phyloP scores from a whole-genome alignment of 1,140 invertebrate species.

The Prorops nasuta region DNA sequence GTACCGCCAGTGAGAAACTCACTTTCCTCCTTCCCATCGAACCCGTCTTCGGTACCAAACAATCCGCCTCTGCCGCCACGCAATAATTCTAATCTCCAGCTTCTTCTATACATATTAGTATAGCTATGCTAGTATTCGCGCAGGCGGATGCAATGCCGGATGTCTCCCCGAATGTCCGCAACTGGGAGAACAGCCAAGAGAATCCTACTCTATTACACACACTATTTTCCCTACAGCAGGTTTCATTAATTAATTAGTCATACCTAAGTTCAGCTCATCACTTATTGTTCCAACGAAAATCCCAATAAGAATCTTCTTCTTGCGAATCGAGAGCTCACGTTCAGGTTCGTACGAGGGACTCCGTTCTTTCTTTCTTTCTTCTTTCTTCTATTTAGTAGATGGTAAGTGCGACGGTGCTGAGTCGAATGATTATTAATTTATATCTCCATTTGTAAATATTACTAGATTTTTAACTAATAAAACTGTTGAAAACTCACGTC shows the following conservation, averaged over 20 bases:
- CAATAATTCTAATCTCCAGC: conserved; percentile 9
- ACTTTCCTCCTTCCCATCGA: conserved; percentile 50
- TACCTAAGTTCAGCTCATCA: no score
- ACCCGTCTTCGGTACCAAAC: conserved; percentile 39
- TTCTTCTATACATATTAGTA: neutral
- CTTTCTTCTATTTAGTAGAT: no score
- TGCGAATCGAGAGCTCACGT: no score
- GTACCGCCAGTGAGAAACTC: conserved; percentile 44
- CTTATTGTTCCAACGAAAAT: no score
- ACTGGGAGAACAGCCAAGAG: no score
- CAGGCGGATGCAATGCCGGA: neutral
- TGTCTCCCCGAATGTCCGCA: neutral
- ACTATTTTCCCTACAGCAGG: neutral
- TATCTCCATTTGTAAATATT: conserved; percentile 52
- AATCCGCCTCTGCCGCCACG: conserved; percentile 24
- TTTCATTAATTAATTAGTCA: no score
- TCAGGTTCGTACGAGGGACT: no score
- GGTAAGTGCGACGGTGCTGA: conserved; percentile 42
- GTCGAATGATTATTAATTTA: conserved; percentile 49
- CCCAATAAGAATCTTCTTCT: no score
- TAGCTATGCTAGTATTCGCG: neutral
- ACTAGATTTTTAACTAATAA: conserved; percentile 52
- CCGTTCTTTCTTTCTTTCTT: neutral
- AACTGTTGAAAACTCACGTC: conserved; percentile 26
- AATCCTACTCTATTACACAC: neutral